These are phyloP conservation scores for Leptodactylus fallax DNA, from an alignment of 2,797 vertebrate species.

Conservation along the genomic window DNA sequence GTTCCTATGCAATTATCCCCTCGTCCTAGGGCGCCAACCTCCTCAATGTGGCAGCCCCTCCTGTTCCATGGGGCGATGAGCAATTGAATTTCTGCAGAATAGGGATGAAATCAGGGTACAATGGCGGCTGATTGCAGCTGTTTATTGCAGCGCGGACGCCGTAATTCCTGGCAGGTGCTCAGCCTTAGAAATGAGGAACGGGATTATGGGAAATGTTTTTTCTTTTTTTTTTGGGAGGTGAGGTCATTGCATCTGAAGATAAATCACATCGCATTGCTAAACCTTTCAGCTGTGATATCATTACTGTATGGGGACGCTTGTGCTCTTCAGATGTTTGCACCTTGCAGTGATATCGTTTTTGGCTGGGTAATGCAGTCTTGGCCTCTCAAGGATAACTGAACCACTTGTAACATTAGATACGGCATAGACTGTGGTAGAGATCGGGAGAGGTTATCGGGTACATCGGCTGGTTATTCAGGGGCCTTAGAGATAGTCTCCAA, in stretches of 20 bases:
- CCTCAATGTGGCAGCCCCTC: conserved; percentile 26
- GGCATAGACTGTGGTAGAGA: neutral
- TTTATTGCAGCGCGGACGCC: conserved; percentile 42
- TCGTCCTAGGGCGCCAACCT: conserved; percentile 31
- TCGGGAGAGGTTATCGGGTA: too few species aligned
- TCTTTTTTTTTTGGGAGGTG: conserved; percentile 20
- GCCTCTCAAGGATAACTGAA: neutral
- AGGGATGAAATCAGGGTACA: conserved; percentile 58
- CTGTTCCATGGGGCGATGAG: conserved; percentile 23
- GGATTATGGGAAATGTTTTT: conserved; percentile 12
- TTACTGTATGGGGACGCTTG: neutral
- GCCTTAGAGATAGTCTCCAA: too few species aligned
- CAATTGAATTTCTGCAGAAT: conserved; percentile 56
- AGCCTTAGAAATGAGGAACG: conserved; percentile 3
- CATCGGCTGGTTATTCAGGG: too few species aligned
- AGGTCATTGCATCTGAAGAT: conserved; percentile 27
- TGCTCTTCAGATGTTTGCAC: neutral
- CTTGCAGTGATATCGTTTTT: too few species aligned
- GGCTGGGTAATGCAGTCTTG: too few species aligned
- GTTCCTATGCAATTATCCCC: conserved; percentile 30
- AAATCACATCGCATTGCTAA: neutral
- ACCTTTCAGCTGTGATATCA: neutral
- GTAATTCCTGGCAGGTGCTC: conserved; percentile 57
- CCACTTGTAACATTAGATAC: neutral
- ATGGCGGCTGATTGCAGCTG: conserved; percentile 60